Evolutionary conservation across 2,888 invertebrate species (phyloP), one percentile per base, ranked within the genome.

Genomic region (Cryptus viduatorius): DNA sequence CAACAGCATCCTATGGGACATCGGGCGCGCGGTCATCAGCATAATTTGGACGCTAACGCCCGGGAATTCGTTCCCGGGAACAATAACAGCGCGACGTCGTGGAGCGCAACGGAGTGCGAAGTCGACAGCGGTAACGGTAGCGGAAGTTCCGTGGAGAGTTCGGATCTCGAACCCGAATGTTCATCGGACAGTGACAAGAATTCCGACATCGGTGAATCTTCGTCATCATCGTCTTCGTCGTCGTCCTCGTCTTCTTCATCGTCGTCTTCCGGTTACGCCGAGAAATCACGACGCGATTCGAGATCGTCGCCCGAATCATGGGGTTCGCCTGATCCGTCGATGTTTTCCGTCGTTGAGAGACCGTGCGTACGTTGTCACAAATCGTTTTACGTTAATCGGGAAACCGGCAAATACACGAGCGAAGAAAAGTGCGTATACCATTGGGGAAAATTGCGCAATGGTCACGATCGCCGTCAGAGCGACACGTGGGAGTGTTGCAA

Each of bases 361-460:
- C 95, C 95, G 82, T 98, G 97, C 93, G 95, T 95, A 37, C 95
- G 98, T 79, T 98, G 98, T 94, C 95, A 95, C 84, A 95, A 95
- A 89, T 94, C 94, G 65, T 98, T 98, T 93, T 94, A 95, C 89
- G 96, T 98, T 83, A 95, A 96, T 87, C 67, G 76, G 0, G 94
- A 95, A 42, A 95, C 96, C 84, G 97, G 97, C 44, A 95, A 96
- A 90, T 98, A 98, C 92, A 14, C 88, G 0, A n/a, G 46, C 10
- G 79, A 95, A 65, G 97, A 98, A 86, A 94, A 95, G 80, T 99
- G 99, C 94, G 92, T 95, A 19, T 98, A 98, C 93, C 99, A 99
- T 93, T 98, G 97, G 97, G 99, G 98, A 29, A 97, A 97, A 89
- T 94, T 96, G 37, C 94, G 94, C 65, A 94, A 94, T 31, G 94